phyloP scores from a whole-genome alignment of 2,888 invertebrate genomes.

The Acleris cristana region DNA sequence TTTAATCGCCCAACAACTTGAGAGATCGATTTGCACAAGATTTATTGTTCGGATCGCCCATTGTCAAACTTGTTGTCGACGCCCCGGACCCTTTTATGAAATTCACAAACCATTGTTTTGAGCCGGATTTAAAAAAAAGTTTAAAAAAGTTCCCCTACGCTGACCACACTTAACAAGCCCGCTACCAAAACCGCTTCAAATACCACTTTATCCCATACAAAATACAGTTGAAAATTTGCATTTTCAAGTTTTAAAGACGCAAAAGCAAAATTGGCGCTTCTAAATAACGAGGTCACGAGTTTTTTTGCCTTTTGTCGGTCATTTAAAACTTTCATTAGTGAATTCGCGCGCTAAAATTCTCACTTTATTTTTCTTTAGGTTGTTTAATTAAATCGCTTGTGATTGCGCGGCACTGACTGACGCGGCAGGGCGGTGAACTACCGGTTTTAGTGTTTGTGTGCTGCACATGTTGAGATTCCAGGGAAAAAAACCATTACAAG shows the following conservation, averaged over 20 bases:
- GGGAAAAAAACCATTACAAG: no score
- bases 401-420: conserved; percentile 36
- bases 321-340: conserved; percentile 82
- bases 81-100: conserved; percentile 71
- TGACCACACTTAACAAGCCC: conserved; percentile 37
- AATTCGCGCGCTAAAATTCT: conserved; percentile 69
- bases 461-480: no score
- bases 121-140: conserved; percentile 69
- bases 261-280: conserved; percentile 60
- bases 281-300: conserved; percentile 75
- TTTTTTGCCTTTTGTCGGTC: conserved; percentile 73
- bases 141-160: conserved; percentile 64
- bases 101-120: conserved; percentile 75
- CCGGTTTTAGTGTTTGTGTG: background rate
- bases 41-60: conserved; percentile 75
- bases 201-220: conserved; percentile 44
- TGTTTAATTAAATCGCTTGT: conserved; percentile 57
- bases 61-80: conserved; percentile 72
- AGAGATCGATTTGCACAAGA: conserved; percentile 74
- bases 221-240: conserved; percentile 41
- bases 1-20: conserved; percentile 34
- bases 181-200: conserved; percentile 38
- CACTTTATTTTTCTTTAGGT: conserved; percentile 69
- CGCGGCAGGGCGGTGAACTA: conserved; percentile 2
- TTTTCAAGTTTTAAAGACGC: conserved; percentile 44